These are phyloP conservation scores for Drosophila putrida DNA, from an alignment of 2,888 invertebrate species.

Conservation along the genomic window DNA sequence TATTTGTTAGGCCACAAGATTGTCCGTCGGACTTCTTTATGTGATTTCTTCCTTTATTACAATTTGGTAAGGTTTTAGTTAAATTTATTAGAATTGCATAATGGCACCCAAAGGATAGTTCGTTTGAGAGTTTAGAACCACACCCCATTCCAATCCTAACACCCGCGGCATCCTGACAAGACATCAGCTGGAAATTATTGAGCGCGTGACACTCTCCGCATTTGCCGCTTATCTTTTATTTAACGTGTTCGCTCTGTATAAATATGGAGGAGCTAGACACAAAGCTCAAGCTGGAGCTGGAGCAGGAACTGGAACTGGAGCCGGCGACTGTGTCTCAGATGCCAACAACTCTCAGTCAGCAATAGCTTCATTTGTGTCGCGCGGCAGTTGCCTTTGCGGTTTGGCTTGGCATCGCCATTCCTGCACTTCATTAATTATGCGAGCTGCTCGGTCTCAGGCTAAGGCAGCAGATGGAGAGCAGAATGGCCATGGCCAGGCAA, in stretches of 20 bases:
- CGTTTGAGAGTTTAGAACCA: slow-evolving; percentile 2
- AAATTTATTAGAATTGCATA: slow-evolving; percentile 71
- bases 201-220: slow-evolving; percentile 72
- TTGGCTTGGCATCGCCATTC: slow-evolving; percentile 49
- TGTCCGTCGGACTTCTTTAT: slow-evolving; percentile 3
- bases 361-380: slow-evolving; percentile 77
- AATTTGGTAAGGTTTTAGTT: slow-evolving; percentile 47
- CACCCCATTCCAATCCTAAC: not conserved
- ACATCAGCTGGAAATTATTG: slow-evolving; percentile 54
- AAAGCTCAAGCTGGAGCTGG: slow-evolving; percentile 19
- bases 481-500: slow-evolving; percentile 28
- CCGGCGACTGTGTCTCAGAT: slow-evolving; percentile 34
- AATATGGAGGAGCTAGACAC: slow-evolving; percentile 67
- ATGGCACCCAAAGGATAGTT: slow-evolving; percentile 22
- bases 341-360: slow-evolving; percentile 40
- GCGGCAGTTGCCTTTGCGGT: slow-evolving; percentile 40
- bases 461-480: slow-evolving; percentile 45
- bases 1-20: not conserved
- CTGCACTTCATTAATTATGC: slow-evolving; percentile 81
- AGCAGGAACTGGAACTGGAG: slow-evolving; percentile 25
- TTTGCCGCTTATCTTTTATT: slow-evolving; percentile 76
- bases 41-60: slow-evolving; percentile 10
- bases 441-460: slow-evolving; percentile 38
- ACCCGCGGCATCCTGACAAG: not conserved
- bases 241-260: slow-evolving; percentile 79